Conservation (phyloP, 2,113 vertebrate species). For the Pogona vitticeps region DNA sequence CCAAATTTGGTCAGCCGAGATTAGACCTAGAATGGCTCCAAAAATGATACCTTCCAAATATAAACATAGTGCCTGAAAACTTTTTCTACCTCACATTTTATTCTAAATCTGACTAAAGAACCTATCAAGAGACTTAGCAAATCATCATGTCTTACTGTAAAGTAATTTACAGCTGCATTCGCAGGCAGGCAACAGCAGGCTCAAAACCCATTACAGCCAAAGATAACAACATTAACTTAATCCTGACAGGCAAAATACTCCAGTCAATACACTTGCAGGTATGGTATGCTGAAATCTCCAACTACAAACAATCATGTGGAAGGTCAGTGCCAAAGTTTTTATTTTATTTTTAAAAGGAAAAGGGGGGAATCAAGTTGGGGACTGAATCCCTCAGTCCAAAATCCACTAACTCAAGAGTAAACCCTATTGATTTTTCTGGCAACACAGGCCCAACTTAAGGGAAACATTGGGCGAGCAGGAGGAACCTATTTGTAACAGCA, state of each 20-base stretch:
- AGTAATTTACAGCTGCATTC: slow-evolving; percentile 79
- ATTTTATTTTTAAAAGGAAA: slow-evolving; percentile 38
- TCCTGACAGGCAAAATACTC: slow-evolving; percentile 69
- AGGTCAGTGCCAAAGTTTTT: slow-evolving; percentile 50
- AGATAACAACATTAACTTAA: slow-evolving; percentile 83
- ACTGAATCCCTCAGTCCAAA: background rate
- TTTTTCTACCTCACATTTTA: slow-evolving; percentile 48
- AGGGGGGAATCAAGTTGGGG: slow-evolving; percentile 18
- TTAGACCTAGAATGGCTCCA: slow-evolving; percentile 26
- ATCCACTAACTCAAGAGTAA: slow-evolving; percentile 2
- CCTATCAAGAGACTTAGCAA: slow-evolving; percentile 76
- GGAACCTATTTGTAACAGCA: background rate
- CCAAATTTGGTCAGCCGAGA: slow-evolving; percentile 22
- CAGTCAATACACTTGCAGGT: slow-evolving; percentile 67
- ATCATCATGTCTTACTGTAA: slow-evolving; percentile 76
- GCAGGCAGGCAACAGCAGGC: slow-evolving; percentile 69
- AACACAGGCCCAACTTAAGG: background rate
- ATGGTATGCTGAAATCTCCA: slow-evolving; percentile 60
- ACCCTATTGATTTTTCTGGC: background rate
- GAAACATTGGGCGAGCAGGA: background rate
- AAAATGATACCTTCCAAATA: slow-evolving; percentile 40
- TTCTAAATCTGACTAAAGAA: slow-evolving; percentile 63
- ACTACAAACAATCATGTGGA: slow-evolving; percentile 59
- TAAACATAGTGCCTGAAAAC: slow-evolving; percentile 25
- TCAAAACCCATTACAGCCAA: slow-evolving; percentile 76